Base-by-base conservation (phyloP, 2,113 vertebrate species). In the Solenodon paradoxus region DNA sequence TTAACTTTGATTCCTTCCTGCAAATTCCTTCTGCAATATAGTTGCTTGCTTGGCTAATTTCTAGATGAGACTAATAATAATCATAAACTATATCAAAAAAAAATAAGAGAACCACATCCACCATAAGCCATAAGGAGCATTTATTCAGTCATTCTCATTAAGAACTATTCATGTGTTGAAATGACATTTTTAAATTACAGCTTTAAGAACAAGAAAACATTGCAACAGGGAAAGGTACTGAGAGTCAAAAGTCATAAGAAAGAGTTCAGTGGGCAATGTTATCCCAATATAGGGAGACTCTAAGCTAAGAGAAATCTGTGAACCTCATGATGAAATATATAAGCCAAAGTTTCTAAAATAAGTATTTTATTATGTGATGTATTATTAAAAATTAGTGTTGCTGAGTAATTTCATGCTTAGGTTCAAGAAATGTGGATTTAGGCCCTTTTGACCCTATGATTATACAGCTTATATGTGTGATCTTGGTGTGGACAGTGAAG, bases 131-230 rank as follows among this genome's bases (percentile, higher is more conserved):
- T 59, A 64, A 91, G 49, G n/a, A 93, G 30, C 59, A 66, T 87
- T 87, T 84, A 92, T 86, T 90, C 47, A 66, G 13, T 2, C 38
- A 45, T 72, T 95, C 32, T 87, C 75, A 92, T 87, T 86, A 82
- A 77, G 32, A 94, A 63, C 24, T 42, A 38, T 84, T 66, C 49
- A 7, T 11, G 78, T 35, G 26, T 64, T 12, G 69, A 96, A 82
- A 61, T 74, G 55, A 83, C 40, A 72, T 35, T 81, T 83, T 68
- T 9, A 69, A 93, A 90, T 88, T 35, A 85, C 22, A 63, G 28
- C 40, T 90, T 91, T 88, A 64, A 90, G 24, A 80, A 75, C 17
- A 68, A 51, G 47, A 69, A 80, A 49, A 77, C 88, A 79, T 68
- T 90, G 53, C 20, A 80, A 10, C 4, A 0, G 22, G n/a, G 63